Percentiles rank a stretch among this genome's conserved stretches.
phyloP scores from a whole-genome alignment of 1,140 invertebrate species.

The Drosophila ercepeae region DNA sequence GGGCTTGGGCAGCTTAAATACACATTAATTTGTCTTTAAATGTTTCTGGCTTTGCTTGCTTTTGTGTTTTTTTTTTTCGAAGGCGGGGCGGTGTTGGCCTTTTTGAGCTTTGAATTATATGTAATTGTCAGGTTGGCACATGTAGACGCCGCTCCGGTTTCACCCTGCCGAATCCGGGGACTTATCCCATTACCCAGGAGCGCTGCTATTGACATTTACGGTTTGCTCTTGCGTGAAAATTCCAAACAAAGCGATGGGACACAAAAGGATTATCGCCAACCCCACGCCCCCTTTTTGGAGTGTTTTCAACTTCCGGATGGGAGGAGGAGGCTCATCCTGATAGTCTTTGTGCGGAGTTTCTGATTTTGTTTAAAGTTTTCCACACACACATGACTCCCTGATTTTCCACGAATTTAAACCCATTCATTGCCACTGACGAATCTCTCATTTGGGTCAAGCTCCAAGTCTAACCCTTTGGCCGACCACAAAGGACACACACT shows the following conservation, averaged over 20 bases:
- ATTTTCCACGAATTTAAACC: background rate
- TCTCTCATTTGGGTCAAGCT: constrained; percentile 2
- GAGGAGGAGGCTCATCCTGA: background rate
- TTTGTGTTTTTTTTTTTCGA: too few relatives aligned
- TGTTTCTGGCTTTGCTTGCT: constrained; percentile 39
- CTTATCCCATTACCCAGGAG: constrained; percentile 21
- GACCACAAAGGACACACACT: constrained; percentile 28
- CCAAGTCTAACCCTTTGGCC: constrained; percentile 3
- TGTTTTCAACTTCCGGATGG: background rate
- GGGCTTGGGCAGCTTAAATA: constrained; percentile 70
- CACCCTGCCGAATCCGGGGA: background rate
- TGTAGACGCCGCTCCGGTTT: constrained; percentile 23
- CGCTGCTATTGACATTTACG: constrained; percentile 78
- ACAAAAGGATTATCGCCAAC: constrained; percentile 71
- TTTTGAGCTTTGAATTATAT: constrained; percentile 51
- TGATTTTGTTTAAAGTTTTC: constrained; percentile 8
- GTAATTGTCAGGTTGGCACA: constrained; percentile 62
- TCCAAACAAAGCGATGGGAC: constrained; percentile 55
- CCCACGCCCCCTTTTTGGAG: constrained; percentile 2
- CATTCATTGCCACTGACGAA: constrained; percentile 10
- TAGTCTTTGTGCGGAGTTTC: constrained; percentile 13
- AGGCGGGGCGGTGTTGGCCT: constrained; percentile 35
- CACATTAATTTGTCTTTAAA: constrained; percentile 81
- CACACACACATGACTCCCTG: background rate
- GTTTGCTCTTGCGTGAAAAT: constrained; percentile 79